phyloP scores from a whole-genome alignment of 2,888 invertebrate species.

The Diplolepis rosae region DNA sequence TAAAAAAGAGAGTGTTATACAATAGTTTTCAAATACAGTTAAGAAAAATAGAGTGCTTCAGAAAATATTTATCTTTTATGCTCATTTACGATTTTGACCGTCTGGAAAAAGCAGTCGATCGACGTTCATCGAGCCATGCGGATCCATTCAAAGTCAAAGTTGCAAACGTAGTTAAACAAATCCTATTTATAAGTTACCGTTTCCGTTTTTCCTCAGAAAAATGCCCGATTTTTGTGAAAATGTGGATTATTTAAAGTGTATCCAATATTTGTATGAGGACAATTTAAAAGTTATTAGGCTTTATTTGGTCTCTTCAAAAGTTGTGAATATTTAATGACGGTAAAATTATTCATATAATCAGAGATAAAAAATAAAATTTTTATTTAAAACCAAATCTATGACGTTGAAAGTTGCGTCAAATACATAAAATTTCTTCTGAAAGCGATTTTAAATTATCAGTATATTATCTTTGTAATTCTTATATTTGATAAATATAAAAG shows the following conservation, averaged over 20 bases:
- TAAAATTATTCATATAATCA: neutral
- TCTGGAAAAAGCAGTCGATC: constrained; percentile 35
- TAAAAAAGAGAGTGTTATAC: neutral
- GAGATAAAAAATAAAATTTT: too few species aligned
- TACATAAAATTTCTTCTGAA: too few species aligned
- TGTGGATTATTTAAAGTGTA: too few species aligned
- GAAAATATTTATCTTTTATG: constrained; percentile 38
- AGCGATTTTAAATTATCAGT: too few species aligned
- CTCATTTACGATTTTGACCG: constrained; percentile 4
- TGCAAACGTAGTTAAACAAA: constrained; percentile 35
- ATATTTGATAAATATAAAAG: too few species aligned
- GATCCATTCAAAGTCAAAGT: constrained; percentile 30
- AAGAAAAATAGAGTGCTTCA: constrained; percentile 13
- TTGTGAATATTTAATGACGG: neutral
- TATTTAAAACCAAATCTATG: too few species aligned
- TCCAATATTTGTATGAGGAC: too few species aligned
- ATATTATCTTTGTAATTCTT: too few species aligned
- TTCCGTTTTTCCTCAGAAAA: constrained; percentile 7
- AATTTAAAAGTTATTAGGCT: neutral
- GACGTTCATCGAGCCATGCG: constrained; percentile 25
- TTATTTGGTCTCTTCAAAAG: neutral
- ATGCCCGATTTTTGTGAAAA: neutral
- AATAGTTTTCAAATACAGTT: neutral
- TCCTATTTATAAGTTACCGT: constrained; percentile 37
- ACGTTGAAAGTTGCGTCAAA: too few species aligned